Evolutionary conservation across 2,888 invertebrate species (phyloP).

Genomic region (Pollenia griseotomentosa): DNA sequence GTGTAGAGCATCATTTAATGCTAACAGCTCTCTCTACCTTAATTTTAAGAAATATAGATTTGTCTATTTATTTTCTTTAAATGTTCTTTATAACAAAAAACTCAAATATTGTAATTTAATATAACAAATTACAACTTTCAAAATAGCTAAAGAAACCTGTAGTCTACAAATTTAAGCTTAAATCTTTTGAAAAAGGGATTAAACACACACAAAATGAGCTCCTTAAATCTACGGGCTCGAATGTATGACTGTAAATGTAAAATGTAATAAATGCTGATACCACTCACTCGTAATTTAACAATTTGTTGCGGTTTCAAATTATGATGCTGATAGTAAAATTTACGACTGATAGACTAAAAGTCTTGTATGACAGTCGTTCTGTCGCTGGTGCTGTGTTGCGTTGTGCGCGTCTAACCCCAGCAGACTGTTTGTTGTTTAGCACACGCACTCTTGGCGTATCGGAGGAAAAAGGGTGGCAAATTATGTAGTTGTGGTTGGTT

Average conservation of each 20-base stretch:
- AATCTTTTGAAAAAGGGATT: slow-evolving; percentile 51
- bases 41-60: no score
- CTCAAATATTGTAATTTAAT: no score
- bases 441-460: neutral
- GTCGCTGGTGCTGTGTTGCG: neutral
- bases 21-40: no score
- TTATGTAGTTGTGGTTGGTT: slow-evolving; percentile 10
- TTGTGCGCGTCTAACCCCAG: neutral
- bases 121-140: neutral
- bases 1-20: no score
- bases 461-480: slow-evolving; percentile 38
- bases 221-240: slow-evolving; percentile 16
- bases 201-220: slow-evolving; percentile 49
- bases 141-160: slow-evolving; percentile 10
- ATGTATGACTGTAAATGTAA: slow-evolving; percentile 64
- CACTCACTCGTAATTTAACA: slow-evolving; percentile 78
- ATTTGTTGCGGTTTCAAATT: slow-evolving; percentile 81
- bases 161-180: neutral
- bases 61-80: no score
- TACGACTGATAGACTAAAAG: slow-evolving; percentile 51
- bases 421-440: neutral
- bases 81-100: no score
- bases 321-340: slow-evolving; percentile 78
- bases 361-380: neutral
- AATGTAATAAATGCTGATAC: slow-evolving; percentile 78